Base-by-base conservation (phyloP, 1,140 invertebrate genomes). In the Chymomyza costata region DNA sequence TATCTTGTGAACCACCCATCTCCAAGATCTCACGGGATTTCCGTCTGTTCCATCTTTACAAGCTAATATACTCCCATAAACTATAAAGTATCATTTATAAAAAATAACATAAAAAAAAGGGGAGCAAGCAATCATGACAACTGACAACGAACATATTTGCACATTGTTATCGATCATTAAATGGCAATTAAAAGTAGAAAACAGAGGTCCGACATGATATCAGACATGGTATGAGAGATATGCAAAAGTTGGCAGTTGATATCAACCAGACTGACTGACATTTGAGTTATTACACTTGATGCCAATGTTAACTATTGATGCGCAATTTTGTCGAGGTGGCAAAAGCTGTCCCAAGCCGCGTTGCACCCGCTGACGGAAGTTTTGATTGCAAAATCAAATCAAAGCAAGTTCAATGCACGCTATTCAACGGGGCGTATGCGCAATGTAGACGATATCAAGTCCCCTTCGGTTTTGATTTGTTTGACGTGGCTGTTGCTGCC, bases 331-430 rank as follows among this genome's bases (percentile, higher is more conserved):
- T 37, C 25, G n/a, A n/a, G n/a, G n/a, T n/a, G n/a, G n/a, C n/a
- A n/a, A n/a, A n/a, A n/a, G n/a, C n/a, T n/a, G n/a, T n/a, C n/a
- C n/a, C n/a, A n/a, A n/a, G n/a, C n/a, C n/a, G n/a, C n/a, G n/a
- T 49, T 25, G 21, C 21, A 34, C n/a, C n/a, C n/a, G 43, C 45
- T 32, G 54, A 63, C 54, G 53, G 58, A 68, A 62, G 58, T 49
- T 49, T n/a, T 49, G 44, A 53, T 64, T 70, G 51, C 52, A 37
- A 35, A 54, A 21, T 19, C 63, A n/a, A n/a, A n/a, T n/a, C 62
- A 52, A 66, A 63, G 57, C 37, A 53, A 37, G 71, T 76, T 76
- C 71, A 76, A 71, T 78, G 71, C 66, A 78, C 71, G 68, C 31
- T 37, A 45, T 31, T 31, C 53, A 65, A 53, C 49, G 58, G 34